phyloP scores from a whole-genome alignment of 2,888 invertebrate genomes.

The Sisyra nigra region DNA sequence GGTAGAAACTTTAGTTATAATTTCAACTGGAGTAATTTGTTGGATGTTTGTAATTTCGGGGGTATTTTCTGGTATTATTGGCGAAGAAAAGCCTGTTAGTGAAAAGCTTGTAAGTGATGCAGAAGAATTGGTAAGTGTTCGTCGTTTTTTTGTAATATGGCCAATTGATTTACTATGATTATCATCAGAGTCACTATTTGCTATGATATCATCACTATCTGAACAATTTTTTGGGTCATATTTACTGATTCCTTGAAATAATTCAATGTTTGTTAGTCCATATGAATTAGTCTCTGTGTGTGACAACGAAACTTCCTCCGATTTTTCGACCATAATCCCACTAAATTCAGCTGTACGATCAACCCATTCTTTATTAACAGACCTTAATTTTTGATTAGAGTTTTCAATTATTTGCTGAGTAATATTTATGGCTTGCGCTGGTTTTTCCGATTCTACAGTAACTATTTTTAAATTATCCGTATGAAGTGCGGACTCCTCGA shows the following conservation, averaged over 20 bases:
- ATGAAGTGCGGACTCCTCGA: neutral
- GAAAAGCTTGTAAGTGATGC: too few relatives aligned
- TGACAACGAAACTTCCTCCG: neutral
- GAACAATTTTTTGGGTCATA: conserved; percentile 15
- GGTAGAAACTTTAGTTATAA: too few relatives aligned
- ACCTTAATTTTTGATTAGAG: conserved; percentile 11
- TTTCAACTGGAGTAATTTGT: too few relatives aligned
- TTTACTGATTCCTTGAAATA: neutral
- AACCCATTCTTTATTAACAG: conserved; percentile 30
- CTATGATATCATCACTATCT: conserved; percentile 53
- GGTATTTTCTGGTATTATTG: too few relatives aligned
- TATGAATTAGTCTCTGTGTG: neutral
- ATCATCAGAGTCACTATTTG: conserved; percentile 50
- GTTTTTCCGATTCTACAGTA: conserved; percentile 1
- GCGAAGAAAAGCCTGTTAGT: too few relatives aligned
- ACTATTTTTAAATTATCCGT: neutral
- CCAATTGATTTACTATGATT: conserved; percentile 19
- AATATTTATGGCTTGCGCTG: conserved; percentile 18
- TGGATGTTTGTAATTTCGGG: too few relatives aligned
- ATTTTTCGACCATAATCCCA: neutral
- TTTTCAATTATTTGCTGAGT: conserved; percentile 19
- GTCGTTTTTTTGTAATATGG: conserved; percentile 6
- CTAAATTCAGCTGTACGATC: conserved; percentile 14
- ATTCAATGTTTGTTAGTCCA: conserved; percentile 6
- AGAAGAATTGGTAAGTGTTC: conserved; percentile 2